A percentile compares a stretch with the other conserved stretches of the same genome.
Evolutionary conservation across 2,888 invertebrate species (phyloP).

Genomic region (Girardia tigrina): DNA sequence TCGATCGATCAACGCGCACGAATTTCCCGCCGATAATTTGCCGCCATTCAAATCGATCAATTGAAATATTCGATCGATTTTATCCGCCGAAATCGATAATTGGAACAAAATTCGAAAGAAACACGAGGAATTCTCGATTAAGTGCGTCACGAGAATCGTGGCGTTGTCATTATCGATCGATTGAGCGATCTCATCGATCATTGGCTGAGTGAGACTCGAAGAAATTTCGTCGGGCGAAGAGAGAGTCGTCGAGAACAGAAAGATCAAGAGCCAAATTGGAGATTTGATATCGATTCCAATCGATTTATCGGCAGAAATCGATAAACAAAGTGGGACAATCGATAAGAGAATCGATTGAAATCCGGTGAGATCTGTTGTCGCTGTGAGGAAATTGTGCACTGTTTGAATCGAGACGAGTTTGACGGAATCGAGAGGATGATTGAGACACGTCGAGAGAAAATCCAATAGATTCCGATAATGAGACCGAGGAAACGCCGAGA

Average conservation of each 20-base stretch:
- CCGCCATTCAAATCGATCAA: too few species aligned
- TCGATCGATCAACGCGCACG: too few species aligned
- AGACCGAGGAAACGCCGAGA: neutral
- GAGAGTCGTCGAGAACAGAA: neutral
- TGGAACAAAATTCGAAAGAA: too few species aligned
- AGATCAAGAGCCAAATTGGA: neutral
- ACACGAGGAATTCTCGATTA: too few species aligned
- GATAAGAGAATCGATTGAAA: neutral
- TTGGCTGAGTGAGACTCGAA: neutral
- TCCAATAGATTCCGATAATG: neutral
- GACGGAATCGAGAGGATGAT: neutral
- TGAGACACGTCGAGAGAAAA: neutral
- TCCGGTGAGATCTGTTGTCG: neutral
- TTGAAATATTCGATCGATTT: too few species aligned
- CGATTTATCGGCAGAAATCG: neutral
- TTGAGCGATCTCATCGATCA: too few species aligned
- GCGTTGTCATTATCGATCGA: too few species aligned
- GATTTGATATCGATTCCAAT: neutral
- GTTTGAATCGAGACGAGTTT: neutral
- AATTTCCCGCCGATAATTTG: too few species aligned
- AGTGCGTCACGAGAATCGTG: too few species aligned
- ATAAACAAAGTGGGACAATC: too few species aligned
- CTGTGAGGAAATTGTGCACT: neutral
- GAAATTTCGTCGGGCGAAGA: neutral
- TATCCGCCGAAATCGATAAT: too few species aligned